Percentiles rank a stretch among this genome's conserved stretches.
Conservation (phyloP, 1,140 invertebrate genomes). For the Drosophila obscura region DNA sequence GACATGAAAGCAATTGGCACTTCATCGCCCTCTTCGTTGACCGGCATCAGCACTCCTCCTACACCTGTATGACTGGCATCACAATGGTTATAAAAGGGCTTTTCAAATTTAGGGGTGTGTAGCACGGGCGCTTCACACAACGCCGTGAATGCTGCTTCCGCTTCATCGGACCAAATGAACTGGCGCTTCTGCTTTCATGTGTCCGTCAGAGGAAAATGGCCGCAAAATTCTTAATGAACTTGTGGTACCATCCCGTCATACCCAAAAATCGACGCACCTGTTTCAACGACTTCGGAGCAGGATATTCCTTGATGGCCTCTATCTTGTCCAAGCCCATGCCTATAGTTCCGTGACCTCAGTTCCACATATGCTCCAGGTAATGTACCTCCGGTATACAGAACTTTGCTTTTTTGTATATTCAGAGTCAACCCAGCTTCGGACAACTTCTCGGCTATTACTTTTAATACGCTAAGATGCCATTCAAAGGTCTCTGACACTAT, state of each 20-base stretch:
- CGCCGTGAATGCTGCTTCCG: too few relatives aligned
- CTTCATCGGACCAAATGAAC: too few relatives aligned
- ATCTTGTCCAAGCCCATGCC: constrained; percentile 17
- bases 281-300: constrained; percentile 8
- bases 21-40: too few relatives aligned
- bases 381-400: constrained; percentile 11
- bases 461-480: constrained; percentile 5
- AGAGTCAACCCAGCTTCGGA: constrained; percentile 7
- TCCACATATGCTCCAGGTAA: constrained; percentile 13
- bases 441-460: neutral
- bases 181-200: neutral
- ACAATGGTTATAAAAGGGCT: too few relatives aligned
- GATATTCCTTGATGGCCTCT: neutral
- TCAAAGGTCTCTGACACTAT: too few relatives aligned
- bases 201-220: neutral
- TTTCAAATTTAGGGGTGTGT: too few relatives aligned
- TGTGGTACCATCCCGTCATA: neutral
- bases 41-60: too few relatives aligned
- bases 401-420: too few relatives aligned
- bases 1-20: too few relatives aligned
- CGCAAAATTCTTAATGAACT: neutral
- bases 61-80: too few relatives aligned
- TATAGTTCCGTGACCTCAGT: constrained; percentile 21
- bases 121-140: too few relatives aligned
- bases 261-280: neutral